Evolutionary conservation across 2,888 invertebrate species (phyloP), one percentile per base, ranked within the genome.

Genomic region (Pheosia tremula): DNA sequence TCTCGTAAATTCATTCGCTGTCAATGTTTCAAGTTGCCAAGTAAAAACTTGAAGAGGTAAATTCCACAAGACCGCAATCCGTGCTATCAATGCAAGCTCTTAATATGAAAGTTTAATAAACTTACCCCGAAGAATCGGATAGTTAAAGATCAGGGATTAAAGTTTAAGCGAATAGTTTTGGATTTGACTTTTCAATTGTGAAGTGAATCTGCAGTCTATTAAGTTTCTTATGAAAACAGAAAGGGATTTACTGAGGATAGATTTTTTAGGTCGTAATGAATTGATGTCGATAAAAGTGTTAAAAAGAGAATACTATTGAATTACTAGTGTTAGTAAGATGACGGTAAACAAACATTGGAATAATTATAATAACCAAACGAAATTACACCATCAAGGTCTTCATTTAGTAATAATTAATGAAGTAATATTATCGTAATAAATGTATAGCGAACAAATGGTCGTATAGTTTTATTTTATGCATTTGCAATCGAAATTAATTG

Each of bases 11-110:
- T 81, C 69, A 74, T 73, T 71, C 77, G 56, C 81, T 82, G 85
- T 84, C 86, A 82, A 86, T 87, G 84, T 85, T 81, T 81, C 70
- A 81, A 83, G 79, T 86, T 79, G 75, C 69, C 67, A 77, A 86
- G 82, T 84, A 86, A 83, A 82, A 85, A 80, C 77, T 82, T 75
- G 39, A 66, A 72, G 59, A 65, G 56, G 39, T 52, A 59, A 66
- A 66, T 66, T 70, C 62, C 53, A 53, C 60, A 56, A 68, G 72
- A 72, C 68, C 72, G 68, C 64, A 71, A 62, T 66, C 73, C 67
- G 67, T 71, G 61, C 68, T 65, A 66, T 61, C 39, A 59, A 63
- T 62, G 73, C 74, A 73, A 56, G 70, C 70, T 74, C 69, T 77
- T 76, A 75, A 77, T 78, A 80, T 73, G 69, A 73, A 79, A 79